A percentile compares a stretch with the other conserved stretches of the same genome.
Conservation (phyloP, 2,113 vertebrate genomes). For the Siniperca knerii region DNA sequence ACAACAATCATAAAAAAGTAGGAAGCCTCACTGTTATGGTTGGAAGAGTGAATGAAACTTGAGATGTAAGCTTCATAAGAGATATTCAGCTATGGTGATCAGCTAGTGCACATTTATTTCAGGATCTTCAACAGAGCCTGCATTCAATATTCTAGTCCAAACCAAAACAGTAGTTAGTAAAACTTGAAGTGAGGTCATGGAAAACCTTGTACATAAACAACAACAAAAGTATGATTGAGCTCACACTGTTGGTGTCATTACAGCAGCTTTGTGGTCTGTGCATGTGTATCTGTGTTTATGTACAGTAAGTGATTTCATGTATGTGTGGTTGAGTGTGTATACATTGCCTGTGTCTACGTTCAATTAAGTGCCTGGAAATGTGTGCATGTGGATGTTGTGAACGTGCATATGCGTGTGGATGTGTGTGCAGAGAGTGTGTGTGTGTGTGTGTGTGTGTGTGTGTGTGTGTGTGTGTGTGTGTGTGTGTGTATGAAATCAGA, state of each 20-base stretch:
- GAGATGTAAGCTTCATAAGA: neutral
- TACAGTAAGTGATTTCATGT: constrained; percentile 20
- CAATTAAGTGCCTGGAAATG: constrained; percentile 22
- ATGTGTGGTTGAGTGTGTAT: constrained; percentile 18
- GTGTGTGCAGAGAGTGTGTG: neutral
- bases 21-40: neutral
- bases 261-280: constrained; percentile 54
- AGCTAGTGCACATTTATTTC: constrained; percentile 8
- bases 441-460: constrained; percentile 21
- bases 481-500: constrained; percentile 69
- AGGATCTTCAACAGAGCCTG: constrained; percentile 7
- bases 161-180: constrained; percentile 29
- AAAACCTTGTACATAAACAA: constrained; percentile 57
- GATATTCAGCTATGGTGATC: neutral
- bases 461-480: neutral
- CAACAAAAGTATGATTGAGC: constrained; percentile 49
- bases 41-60: neutral
- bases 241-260: constrained; percentile 62
- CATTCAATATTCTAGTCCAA: neutral
- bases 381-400: constrained; percentile 34
- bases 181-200: constrained; percentile 62
- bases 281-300: constrained; percentile 42
- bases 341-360: neutral
- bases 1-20: neutral
- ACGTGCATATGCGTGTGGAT: neutral